Evolutionary conservation across 2,113 vertebrate species (phyloP), one percentile per base, ranked within the genome.

Genomic region (Corapipo altera): DNA sequence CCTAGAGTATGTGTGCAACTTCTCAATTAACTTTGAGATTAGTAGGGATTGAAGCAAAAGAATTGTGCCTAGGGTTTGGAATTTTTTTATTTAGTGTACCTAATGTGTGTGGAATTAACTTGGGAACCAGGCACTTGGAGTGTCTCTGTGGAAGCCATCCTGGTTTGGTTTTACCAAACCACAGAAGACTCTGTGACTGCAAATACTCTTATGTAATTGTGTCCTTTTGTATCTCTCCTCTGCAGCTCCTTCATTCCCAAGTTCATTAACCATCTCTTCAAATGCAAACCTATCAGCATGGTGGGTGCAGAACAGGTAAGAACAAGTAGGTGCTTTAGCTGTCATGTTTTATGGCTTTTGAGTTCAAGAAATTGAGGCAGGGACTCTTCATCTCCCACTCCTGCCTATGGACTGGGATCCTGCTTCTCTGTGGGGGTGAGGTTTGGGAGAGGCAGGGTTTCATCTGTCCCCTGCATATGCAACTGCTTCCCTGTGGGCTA

Each of bases 211-310:
- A 2, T 44, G 35, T 86, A 92, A 71, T 85, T 52, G 37, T 94
- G 49, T 84, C 12, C 5, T 57, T 75, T 81, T 95, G 12, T 95
- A 0, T 92, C 81, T 90, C 28, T 95, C 61, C 78, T 96, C 85
- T 84, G 87, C 96, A 99, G 99, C 97, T 99, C 99, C 86, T 99
- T 99, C 97, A 99, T 99, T 96, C 99, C 99, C 67, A 99, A 99
- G 95, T 99, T 99, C 97, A 99, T 99, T 97, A 99, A 99, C 97
- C 99, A 99, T 89, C 97, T 99, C 85, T 99, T 99, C 97, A 98
- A 99, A 96, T 99, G 99, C 98, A 99, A 99, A 85, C 99, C 99
- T 8, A 99, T 99, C 95, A 99, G 99, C 97, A 99, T 99, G 99
- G 99, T 99, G 94, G 99, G 99, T 51, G 99, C 99, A 48, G 99